Evolutionary conservation across 2,113 vertebrate species (phyloP).

Genomic region (Phalacrocorax pelagicus): DNA sequence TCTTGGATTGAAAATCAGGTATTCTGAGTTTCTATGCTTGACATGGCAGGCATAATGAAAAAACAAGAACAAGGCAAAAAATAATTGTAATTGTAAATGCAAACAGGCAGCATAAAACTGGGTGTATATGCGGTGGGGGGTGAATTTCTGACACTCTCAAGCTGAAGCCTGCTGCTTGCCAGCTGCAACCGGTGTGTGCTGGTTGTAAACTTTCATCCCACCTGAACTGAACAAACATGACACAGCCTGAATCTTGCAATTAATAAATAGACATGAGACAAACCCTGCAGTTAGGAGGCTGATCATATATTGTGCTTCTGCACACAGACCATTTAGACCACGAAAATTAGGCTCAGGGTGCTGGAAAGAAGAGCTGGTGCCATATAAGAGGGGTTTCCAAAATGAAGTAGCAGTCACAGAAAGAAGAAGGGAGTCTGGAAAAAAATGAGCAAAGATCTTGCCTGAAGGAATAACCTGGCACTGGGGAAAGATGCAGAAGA

Average conservation of each 20-base stretch:
- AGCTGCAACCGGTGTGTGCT: not conserved
- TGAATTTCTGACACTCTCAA: not conserved
- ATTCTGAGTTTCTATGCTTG: not conserved
- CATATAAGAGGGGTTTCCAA: not conserved
- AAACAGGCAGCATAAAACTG: not conserved
- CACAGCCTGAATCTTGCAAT: not conserved
- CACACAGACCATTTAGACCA: not conserved
- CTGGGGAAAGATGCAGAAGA: not conserved
- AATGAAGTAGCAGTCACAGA: not conserved
- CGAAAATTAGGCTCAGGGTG: not conserved
- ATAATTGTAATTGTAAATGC: not conserved
- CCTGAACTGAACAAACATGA: not conserved
- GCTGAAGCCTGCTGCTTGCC: not conserved
- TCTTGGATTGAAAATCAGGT: not conserved
- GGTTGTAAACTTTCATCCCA: not conserved
- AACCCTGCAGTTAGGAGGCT: not conserved
- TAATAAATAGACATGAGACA: not conserved
- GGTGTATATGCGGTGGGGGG: fast-evolving
- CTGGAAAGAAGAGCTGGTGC: not conserved
- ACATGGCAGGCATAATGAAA: not conserved
- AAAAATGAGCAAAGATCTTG: not conserved
- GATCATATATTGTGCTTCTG: not conserved
- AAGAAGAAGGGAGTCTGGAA: not conserved
- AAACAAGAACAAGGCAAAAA: not conserved
- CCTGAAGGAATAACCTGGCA: not conserved